phyloP scores from a whole-genome alignment of 92 coral and sea anemone genomes.

The Phenganax stokvisi region DNA sequence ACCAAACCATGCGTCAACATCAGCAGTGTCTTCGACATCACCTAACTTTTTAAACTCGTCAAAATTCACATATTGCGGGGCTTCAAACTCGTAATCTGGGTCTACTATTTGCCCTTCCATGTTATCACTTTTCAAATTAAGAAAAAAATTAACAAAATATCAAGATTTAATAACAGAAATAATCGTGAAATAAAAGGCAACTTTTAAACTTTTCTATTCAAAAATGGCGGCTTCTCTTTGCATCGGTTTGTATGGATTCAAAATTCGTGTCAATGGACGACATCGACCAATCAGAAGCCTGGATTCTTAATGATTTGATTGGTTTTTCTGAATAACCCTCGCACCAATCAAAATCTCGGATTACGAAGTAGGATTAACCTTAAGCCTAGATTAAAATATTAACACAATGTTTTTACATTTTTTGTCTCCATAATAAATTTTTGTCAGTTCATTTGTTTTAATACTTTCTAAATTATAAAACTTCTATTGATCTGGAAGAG shows the following conservation, averaged over 20 bases:
- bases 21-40: constrained; percentile 45
- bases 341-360: too few species aligned
- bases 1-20: constrained; percentile 91
- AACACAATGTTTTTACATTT: too few species aligned
- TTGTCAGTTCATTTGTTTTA: too few species aligned
- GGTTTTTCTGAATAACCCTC: constrained; percentile 15
- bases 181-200: not conserved
- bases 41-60: constrained; percentile 48
- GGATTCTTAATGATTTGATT: constrained; percentile 46
- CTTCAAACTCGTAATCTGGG: constrained; percentile 82
- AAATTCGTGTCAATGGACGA: constrained; percentile 26
- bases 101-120: constrained; percentile 33
- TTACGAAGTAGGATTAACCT: too few species aligned
- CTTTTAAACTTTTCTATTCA: not conserved
- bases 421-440: too few species aligned
- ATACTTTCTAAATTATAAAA: too few species aligned
- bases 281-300: constrained; percentile 53
- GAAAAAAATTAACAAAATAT: constrained; percentile 15
- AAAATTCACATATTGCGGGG: constrained; percentile 71
- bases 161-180: not conserved
- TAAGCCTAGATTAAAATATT: too few species aligned
- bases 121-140: not conserved
- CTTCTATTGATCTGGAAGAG: too few species aligned
- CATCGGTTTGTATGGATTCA: constrained; percentile 23
- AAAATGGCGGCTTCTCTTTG: too few species aligned